A percentile compares a stretch with the other conserved stretches of the same genome.
phyloP scores from a whole-genome alignment of 2,797 vertebrate species.

The Enteromius unitaeniatus region DNA sequence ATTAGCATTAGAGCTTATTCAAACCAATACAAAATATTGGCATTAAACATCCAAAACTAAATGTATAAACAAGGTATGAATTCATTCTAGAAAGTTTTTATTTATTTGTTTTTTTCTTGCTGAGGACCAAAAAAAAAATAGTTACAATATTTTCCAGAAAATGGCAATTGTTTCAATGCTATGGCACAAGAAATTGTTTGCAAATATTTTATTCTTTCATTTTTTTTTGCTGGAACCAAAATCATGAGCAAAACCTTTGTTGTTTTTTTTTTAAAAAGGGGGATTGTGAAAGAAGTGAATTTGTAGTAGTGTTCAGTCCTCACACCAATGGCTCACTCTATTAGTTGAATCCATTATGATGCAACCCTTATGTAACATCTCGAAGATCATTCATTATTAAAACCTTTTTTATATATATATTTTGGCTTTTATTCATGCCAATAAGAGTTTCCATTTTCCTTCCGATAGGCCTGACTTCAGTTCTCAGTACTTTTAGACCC shows the following conservation, averaged over 20 bases:
- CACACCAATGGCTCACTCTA: slow-evolving; percentile 17
- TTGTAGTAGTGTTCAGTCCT: slow-evolving; percentile 26
- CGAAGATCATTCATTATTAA: slow-evolving; percentile 15
- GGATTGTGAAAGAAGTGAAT: slow-evolving; percentile 28
- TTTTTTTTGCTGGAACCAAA: neutral
- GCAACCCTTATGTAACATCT: slow-evolving; percentile 28
- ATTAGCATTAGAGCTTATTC: neutral
- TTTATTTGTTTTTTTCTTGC: neutral
- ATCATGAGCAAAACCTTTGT: neutral
- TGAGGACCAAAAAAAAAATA: neutral
- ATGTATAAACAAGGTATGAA: neutral
- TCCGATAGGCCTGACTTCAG: slow-evolving; percentile 36
- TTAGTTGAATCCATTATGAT: slow-evolving; percentile 33
- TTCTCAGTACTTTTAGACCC: slow-evolving; percentile 40
- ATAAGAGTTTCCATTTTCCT: slow-evolving; percentile 54
- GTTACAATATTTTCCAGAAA: neutral
- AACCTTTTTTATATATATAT: neutral
- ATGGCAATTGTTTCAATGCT: neutral
- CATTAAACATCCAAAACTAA: neutral
- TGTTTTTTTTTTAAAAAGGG: neutral
- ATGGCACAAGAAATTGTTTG: neutral
- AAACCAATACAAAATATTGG: neutral
- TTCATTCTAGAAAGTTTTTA: neutral
- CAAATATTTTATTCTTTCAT: neutral
- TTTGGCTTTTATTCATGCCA: slow-evolving; percentile 31